These are phyloP conservation scores for Bactericera cockerelli DNA, from an alignment of 1,140 invertebrate species.

Conservation along the genomic window DNA sequence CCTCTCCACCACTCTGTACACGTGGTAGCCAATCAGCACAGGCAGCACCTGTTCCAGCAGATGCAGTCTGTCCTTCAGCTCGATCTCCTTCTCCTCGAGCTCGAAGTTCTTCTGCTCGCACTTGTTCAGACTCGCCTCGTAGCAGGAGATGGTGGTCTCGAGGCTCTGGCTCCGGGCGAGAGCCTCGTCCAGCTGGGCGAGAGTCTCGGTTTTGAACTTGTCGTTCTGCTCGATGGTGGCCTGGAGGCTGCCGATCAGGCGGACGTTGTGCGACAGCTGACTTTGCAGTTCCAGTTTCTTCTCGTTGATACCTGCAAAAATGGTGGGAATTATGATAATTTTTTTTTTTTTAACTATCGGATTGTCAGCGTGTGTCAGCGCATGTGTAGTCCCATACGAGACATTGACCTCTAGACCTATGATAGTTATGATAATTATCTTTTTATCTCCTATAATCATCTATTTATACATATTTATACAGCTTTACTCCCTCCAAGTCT, in stretches of 20 bases:
- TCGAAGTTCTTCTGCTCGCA: conserved; percentile 41
- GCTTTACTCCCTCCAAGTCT: no score
- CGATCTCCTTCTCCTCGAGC: conserved; percentile 38
- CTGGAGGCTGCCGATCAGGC: conserved; percentile 18
- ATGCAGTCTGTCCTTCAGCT: conserved; percentile 39
- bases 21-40: conserved; percentile 32
- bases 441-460: no score
- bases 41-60: conserved; percentile 46
- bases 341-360: no score
- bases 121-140: conserved; percentile 23
- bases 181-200: conserved; percentile 14
- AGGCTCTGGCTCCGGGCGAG: not conserved
- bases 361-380: no score
- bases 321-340: no score
- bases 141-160: conserved; percentile 8
- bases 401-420: no score
- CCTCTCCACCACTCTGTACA: not conserved
- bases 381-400: no score
- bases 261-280: conserved; percentile 19
- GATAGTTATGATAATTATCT: no score
- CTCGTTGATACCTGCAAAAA: conserved; percentile 15
- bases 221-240: conserved; percentile 19
- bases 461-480: no score
- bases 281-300: conserved; percentile 23
- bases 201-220: conserved; percentile 20